phyloP scores from a whole-genome alignment of 1,140 invertebrate genomes.

The Scaptomyza graminum region DNA sequence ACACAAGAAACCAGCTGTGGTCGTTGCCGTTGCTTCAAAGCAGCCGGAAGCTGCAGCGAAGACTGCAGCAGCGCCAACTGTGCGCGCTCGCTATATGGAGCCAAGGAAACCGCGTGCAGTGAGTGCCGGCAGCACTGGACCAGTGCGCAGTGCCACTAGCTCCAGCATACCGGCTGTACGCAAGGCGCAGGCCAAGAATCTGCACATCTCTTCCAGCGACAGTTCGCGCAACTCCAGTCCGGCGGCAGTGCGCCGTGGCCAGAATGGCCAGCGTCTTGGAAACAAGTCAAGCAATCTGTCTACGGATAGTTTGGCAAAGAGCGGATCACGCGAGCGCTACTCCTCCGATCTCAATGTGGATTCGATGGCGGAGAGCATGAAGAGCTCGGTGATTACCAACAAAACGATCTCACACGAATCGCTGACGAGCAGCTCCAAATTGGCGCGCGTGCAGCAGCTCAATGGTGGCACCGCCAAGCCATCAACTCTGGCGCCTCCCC shows the following conservation, averaged over 20 bases:
- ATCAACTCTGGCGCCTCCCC: background rate
- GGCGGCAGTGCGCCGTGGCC: constrained; percentile 85
- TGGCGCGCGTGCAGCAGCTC: constrained; percentile 64
- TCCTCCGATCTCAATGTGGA: constrained; percentile 85
- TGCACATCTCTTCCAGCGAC: constrained; percentile 82
- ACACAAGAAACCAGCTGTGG: constrained; percentile 33
- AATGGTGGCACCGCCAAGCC: constrained; percentile 32
- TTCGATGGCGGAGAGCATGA: constrained; percentile 85
- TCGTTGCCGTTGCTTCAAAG: background rate
- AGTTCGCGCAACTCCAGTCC: constrained; percentile 88
- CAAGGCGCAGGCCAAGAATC: constrained; percentile 65
- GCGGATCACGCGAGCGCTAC: constrained; percentile 68
- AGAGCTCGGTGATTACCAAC: constrained; percentile 81
- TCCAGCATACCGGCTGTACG: constrained; percentile 84
- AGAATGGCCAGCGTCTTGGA: constrained; percentile 72
- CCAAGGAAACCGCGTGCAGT: constrained; percentile 82
- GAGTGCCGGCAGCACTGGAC: constrained; percentile 69
- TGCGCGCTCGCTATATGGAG: constrained; percentile 86
- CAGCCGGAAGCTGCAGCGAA: constrained; percentile 10
- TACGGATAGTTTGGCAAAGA: constrained; percentile 84
- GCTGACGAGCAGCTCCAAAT: constrained; percentile 59
- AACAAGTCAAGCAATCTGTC: constrained; percentile 84
- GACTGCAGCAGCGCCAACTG: constrained; percentile 33
- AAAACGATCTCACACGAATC: constrained; percentile 84
- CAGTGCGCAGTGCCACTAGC: constrained; percentile 85